These are phyloP conservation scores for Isotomurus palustris DNA, from an alignment of 2,888 invertebrate species.

Conservation along the genomic window DNA sequence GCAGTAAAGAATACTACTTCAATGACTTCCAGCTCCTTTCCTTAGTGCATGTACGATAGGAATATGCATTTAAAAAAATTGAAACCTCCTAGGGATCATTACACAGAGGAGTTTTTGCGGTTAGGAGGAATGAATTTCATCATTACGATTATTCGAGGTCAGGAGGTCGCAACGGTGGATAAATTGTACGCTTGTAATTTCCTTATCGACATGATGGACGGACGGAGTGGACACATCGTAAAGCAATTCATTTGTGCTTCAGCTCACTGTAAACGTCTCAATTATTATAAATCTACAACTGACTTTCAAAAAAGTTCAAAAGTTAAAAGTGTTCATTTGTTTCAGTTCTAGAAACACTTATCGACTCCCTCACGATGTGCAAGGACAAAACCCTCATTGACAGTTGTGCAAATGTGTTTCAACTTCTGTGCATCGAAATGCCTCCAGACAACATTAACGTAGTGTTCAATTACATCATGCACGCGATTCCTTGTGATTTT, in stretches of 20 bases:
- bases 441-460: constrained; percentile 25
- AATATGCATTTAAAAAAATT: background rate
- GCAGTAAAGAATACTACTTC: too few relatives aligned
- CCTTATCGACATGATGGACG: constrained; percentile 37
- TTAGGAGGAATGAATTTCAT: constrained; percentile 36
- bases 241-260: constrained; percentile 40
- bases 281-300: too few relatives aligned
- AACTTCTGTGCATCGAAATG: constrained; percentile 34
- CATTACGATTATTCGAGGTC: constrained; percentile 37
- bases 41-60: background rate
- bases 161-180: constrained; percentile 31
- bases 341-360: constrained; percentile 36
- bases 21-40: background rate
- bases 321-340: too few relatives aligned
- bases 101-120: constrained; percentile 34
- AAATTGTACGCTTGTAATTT: constrained; percentile 41
- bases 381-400: constrained; percentile 30
- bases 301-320: too few relatives aligned
- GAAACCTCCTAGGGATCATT: constrained; percentile 26
- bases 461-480: constrained; percentile 35
- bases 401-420: constrained; percentile 31
- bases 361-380: constrained; percentile 43
- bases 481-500: constrained; percentile 41
- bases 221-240: constrained; percentile 32
- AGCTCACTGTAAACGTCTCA: constrained; percentile 32